Percentiles rank a stretch among this genome's conserved stretches.
Conservation (phyloP, 2,797 vertebrate genomes). For the Denticeps clupeoides region DNA sequence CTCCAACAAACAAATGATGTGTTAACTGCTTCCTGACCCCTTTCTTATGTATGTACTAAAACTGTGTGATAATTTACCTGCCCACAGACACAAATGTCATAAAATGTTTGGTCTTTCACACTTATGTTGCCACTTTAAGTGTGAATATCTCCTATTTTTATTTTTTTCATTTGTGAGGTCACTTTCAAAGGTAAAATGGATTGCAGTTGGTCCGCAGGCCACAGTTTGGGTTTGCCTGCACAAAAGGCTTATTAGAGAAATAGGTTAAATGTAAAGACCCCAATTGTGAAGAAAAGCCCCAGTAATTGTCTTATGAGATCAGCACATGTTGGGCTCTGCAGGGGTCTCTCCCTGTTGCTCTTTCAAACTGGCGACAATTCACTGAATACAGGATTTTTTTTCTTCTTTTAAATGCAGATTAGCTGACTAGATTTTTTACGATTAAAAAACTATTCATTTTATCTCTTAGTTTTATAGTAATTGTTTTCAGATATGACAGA, state of each 20-base stretch:
- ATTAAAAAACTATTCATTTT: too few species aligned
- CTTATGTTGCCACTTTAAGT: neutral
- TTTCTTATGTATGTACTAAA: too few species aligned
- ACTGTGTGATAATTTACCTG: too few species aligned
- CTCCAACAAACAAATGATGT: too few species aligned
- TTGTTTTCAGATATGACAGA: too few species aligned
- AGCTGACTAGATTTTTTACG: too few species aligned
- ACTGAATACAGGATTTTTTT: too few species aligned
- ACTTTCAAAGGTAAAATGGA: conserved; percentile 23
- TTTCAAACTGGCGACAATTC: neutral
- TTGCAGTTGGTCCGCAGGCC: neutral
- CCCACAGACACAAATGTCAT: too few species aligned
- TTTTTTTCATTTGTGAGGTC: conserved; percentile 12
- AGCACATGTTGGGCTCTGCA: conserved; percentile 8
- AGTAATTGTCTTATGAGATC: conserved; percentile 1
- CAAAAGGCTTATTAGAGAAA: neutral
- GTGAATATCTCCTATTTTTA: neutral
- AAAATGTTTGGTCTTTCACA: too few species aligned
- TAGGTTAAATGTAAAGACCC: neutral
- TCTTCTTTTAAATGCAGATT: too few species aligned
- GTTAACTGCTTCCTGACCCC: too few species aligned
- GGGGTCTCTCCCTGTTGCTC: neutral
- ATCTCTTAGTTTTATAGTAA: too few species aligned
- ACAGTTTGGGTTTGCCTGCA: neutral
- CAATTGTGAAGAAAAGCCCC: neutral